Percentiles rank a stretch among this genome's conserved stretches.
phyloP scores from a whole-genome alignment of 2,797 vertebrate genomes.

The Lutra lutra region DNA sequence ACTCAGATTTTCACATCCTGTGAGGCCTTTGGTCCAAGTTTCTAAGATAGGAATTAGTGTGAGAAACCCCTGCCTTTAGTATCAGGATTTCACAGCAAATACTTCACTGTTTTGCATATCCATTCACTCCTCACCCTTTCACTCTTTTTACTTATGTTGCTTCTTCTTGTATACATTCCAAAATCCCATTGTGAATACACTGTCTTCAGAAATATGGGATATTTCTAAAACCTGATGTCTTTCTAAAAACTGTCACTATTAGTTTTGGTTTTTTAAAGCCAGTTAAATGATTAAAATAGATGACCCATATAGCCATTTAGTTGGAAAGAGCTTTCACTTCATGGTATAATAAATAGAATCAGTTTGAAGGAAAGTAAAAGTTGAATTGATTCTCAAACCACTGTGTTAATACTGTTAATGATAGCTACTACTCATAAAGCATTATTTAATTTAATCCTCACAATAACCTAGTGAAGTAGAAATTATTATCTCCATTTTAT shows the following conservation, averaged over 20 bases:
- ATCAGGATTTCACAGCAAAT: neutral
- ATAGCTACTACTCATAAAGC: neutral
- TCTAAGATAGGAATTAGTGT: slow-evolving; percentile 30
- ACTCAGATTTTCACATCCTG: slow-evolving; percentile 14
- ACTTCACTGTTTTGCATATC: neutral
- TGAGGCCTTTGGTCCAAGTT: slow-evolving; percentile 32
- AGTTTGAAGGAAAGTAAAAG: slow-evolving; percentile 36
- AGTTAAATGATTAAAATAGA: neutral
- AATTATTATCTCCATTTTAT: neutral
- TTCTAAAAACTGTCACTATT: neutral
- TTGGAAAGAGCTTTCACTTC: slow-evolving; percentile 31
- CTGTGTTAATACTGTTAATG: neutral
- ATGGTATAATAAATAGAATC: neutral
- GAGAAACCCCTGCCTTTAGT: slow-evolving; percentile 5
- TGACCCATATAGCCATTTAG: neutral
- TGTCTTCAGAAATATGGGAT: neutral
- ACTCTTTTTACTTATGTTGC: neutral
- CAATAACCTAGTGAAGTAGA: neutral
- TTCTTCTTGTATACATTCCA: neutral
- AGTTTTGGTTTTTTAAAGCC: neutral
- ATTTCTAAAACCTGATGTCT: neutral
- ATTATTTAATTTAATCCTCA: neutral
- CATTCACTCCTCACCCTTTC: neutral
- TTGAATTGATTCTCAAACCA: slow-evolving; percentile 16
- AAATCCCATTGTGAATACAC: neutral